phyloP scores from a whole-genome alignment of 2,888 invertebrate genomes.

The Autographa gamma region DNA sequence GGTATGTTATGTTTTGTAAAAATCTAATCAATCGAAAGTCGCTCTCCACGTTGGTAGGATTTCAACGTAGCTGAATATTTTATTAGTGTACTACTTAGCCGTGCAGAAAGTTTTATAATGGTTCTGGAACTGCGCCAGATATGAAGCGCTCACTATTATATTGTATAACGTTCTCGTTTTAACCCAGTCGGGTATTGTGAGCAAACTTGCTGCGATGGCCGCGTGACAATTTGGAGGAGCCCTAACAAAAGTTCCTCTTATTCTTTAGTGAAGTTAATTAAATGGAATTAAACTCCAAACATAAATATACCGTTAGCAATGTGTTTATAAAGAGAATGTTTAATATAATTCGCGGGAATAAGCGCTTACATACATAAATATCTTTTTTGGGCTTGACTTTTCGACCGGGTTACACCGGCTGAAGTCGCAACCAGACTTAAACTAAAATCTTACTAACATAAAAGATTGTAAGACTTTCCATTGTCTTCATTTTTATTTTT shows the following conservation, averaged over 20 bases:
- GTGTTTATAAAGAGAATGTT: too few relatives aligned
- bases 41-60: slow-evolving; percentile 26
- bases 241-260: slow-evolving; percentile 16
- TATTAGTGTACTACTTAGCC: slow-evolving; percentile 80
- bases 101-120: slow-evolving; percentile 81
- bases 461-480: too few relatives aligned
- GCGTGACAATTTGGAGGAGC: slow-evolving; percentile 18
- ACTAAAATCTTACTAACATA: too few relatives aligned
- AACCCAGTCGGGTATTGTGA: slow-evolving; percentile 45
- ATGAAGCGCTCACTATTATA: slow-evolving; percentile 64
- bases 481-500: too few relatives aligned
- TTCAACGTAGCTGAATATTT: slow-evolving; percentile 75
- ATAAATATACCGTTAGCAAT: background rate
- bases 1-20: too few relatives aligned
- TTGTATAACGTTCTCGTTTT: slow-evolving; percentile 58
- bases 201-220: slow-evolving; percentile 37
- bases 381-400: too few relatives aligned
- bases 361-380: too few relatives aligned
- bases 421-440: too few relatives aligned
- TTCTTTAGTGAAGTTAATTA: slow-evolving; percentile 9
- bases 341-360: too few relatives aligned
- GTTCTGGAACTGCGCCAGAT: slow-evolving; percentile 79
- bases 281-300: background rate
- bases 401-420: too few relatives aligned
- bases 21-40: slow-evolving; percentile 44